phyloP scores from a whole-genome alignment of 1,140 invertebrate genomes.

The Saccostrea glomerata region DNA sequence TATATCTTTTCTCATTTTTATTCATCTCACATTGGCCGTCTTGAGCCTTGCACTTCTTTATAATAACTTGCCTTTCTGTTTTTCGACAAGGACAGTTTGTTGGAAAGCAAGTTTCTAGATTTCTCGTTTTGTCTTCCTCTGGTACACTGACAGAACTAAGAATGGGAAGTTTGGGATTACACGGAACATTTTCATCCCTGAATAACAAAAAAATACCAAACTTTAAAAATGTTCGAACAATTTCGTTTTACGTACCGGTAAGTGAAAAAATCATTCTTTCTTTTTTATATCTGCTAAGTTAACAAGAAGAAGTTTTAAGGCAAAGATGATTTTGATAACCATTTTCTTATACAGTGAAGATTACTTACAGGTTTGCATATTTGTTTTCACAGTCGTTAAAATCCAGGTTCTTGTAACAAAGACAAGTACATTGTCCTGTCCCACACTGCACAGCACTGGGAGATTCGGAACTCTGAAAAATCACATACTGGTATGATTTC shows the following conservation, averaged over 20 bases:
- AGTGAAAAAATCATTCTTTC: too few relatives aligned
- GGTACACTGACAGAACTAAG: neutral
- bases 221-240: too few relatives aligned
- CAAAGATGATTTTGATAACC: too few relatives aligned
- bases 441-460: neutral
- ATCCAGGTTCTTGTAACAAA: neutral
- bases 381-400: conserved; percentile 1
- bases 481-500: neutral
- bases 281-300: too few relatives aligned
- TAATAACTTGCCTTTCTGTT: neutral
- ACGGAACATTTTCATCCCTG: neutral
- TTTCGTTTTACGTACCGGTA: too few relatives aligned
- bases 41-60: too few relatives aligned
- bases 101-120: neutral
- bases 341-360: neutral
- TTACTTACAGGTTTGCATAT: conserved; percentile 5
- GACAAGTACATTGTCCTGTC: neutral
- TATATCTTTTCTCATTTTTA: too few relatives aligned
- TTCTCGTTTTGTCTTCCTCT: neutral
- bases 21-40: too few relatives aligned
- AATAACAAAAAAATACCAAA: too few relatives aligned
- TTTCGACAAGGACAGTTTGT: conserved; percentile 2
- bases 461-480: neutral
- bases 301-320: too few relatives aligned
- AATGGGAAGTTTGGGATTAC: neutral